A percentile compares a stretch with the other conserved stretches of the same genome.
Evolutionary conservation across 1,140 invertebrate genomes (phyloP).

Genomic region (Papilio polytes): DNA sequence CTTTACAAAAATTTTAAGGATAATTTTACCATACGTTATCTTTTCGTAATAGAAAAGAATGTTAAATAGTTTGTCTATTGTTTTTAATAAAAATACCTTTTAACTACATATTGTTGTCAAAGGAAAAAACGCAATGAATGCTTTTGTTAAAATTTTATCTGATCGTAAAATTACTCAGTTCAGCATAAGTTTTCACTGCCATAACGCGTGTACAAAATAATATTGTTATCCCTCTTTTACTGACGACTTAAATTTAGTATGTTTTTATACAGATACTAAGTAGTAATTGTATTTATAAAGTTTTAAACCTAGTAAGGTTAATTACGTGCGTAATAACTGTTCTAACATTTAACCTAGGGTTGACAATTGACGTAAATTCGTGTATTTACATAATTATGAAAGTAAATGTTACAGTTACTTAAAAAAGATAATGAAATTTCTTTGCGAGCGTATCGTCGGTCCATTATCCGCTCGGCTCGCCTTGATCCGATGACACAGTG

Average conservation of each 20-base stretch:
- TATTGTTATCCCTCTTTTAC: too few species aligned
- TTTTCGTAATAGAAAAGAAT: not conserved
- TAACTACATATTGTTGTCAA: not conserved
- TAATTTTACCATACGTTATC: too few species aligned
- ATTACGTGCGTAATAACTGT: too few species aligned
- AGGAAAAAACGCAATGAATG: not conserved
- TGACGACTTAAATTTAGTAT: too few species aligned
- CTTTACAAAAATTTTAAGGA: too few species aligned
- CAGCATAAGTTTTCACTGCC: not conserved
- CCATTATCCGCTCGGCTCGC: constrained; percentile 52
- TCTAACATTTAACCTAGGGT: too few species aligned
- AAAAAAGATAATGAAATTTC: constrained; percentile 40
- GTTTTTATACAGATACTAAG: too few species aligned
- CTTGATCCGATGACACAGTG: constrained; percentile 68
- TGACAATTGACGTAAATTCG: not conserved
- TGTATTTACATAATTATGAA: constrained; percentile 23
- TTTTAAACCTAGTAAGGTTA: too few species aligned
- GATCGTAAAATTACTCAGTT: not conserved
- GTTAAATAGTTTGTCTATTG: not conserved
- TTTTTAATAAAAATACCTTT: not conserved
- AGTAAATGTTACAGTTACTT: constrained; percentile 28
- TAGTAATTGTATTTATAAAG: too few species aligned
- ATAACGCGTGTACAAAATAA: not conserved
- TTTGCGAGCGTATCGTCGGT: constrained; percentile 48
- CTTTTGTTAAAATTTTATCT: not conserved